Evolutionary conservation across 2,797 vertebrate genomes (phyloP), one percentile per base, ranked within the genome.

Genomic region (Somateria mollissima): DNA sequence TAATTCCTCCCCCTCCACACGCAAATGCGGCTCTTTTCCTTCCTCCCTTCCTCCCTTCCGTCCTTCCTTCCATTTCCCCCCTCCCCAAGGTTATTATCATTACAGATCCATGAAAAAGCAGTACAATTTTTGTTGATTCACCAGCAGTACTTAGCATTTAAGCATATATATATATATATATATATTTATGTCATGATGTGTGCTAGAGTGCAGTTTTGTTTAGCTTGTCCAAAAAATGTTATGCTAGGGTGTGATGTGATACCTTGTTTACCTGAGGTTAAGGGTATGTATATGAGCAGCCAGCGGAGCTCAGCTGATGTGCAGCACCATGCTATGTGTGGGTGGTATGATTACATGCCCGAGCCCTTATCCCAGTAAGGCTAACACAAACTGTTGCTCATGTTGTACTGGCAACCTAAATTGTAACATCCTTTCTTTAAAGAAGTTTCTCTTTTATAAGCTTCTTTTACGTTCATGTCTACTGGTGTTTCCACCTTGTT

Each of bases 271-370:
- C 57, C 32, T 67, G 13, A 45, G 49, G 8, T 62, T 56, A 49
- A 24, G 20, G 16, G 21, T 17, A 8, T 6, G 6, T 72, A 17
- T 1, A 12, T 27, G 36, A 21, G 7, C 32, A 27, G n/a, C 39
- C 60, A 60, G 51, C 0, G 1, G 39, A 72, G 28, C 7, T 76
- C 53, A 43, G 66, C 24, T 62, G 28, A 37, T 1, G 3, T 51
- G n/a, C 24, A 17, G 20, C 27, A 34, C 7, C 10, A 10, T 61
- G 20, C 14, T 12, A n/a, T 17, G 30, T 3, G 0, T 0, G 1
- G 5, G 5, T 41, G 13, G 7, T 41, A 18, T 56, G 18, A 10
- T 60, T 67, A 11, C 43, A 13, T 58, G 27, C 45, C 13, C 25
- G 19, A 56, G 17, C 24, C 22, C 30, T 61, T 30, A 71, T 17